Conservation (phyloP, 2,797 vertebrate genomes). For the Bradypodion pumilum region DNA sequence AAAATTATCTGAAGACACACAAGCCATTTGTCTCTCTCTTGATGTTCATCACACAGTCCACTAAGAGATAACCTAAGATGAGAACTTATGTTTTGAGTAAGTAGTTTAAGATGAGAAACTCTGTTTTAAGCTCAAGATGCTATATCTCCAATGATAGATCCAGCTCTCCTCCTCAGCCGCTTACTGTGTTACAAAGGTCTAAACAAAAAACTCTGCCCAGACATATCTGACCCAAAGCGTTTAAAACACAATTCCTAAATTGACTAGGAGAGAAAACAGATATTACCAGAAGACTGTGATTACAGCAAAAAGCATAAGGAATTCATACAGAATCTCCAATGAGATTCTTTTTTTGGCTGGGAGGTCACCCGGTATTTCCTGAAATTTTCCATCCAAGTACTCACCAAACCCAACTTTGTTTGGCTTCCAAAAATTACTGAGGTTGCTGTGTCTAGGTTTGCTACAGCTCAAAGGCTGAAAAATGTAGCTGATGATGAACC, state of each 20-base stretch:
- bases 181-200: not conserved
- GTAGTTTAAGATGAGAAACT: not conserved
- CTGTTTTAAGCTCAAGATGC: not conserved
- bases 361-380: no score
- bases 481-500: not conserved
- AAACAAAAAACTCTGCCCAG: not conserved
- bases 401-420: no score
- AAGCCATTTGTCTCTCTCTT: no score
- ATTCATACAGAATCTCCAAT: no score
- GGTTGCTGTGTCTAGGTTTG: not conserved
- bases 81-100: no score
- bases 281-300: no score
- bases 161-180: not conserved
- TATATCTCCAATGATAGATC: not conserved
- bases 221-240: not conserved
- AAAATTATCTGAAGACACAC: constrained; percentile 53
- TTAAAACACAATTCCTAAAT: no score
- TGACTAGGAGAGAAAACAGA: no score
- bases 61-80: not conserved
- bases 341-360: no score
- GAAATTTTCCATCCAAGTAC: no score
- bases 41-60: not conserved
- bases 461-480: not conserved
- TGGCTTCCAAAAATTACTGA: no score
- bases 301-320: no score